phyloP scores from a whole-genome alignment of 2,113 vertebrate species.

The Butastur rufipennis region DNA sequence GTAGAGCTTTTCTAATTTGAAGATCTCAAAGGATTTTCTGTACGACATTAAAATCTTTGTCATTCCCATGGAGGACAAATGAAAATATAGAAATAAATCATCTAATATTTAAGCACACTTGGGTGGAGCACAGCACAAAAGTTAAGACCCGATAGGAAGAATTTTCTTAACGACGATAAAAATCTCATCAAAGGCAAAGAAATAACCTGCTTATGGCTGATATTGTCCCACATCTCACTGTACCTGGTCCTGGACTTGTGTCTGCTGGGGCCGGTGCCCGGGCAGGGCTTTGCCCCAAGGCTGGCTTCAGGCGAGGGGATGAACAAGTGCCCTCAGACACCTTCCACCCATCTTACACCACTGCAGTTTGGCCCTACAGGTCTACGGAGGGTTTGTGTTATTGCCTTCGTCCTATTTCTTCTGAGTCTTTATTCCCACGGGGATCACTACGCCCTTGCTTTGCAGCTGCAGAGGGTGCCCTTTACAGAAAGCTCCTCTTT shows the following conservation, averaged over 20 bases:
- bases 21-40: not conserved
- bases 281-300: not conserved
- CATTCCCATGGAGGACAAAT: not conserved
- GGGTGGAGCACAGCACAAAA: not conserved
- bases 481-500: not conserved
- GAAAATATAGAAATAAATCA: constrained; percentile 1
- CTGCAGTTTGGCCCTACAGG: not conserved
- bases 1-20: not conserved
- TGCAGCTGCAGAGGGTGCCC: not conserved
- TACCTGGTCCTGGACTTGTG: fast-evolving
- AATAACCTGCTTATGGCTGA: not conserved
- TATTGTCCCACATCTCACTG: fast-evolving
- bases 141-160: not conserved
- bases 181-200: not conserved
- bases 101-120: not conserved
- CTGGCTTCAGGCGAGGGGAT: not conserved
- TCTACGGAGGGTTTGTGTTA: not conserved
- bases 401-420: not conserved
- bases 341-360: not conserved
- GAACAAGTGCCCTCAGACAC: not conserved
- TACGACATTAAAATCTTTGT: not conserved
- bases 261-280: fast-evolving
- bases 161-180: not conserved
- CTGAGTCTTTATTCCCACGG: not conserved
- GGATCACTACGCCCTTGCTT: not conserved